phyloP scores from a whole-genome alignment of 2,888 invertebrate species.

The Epirrhoe alternata region DNA sequence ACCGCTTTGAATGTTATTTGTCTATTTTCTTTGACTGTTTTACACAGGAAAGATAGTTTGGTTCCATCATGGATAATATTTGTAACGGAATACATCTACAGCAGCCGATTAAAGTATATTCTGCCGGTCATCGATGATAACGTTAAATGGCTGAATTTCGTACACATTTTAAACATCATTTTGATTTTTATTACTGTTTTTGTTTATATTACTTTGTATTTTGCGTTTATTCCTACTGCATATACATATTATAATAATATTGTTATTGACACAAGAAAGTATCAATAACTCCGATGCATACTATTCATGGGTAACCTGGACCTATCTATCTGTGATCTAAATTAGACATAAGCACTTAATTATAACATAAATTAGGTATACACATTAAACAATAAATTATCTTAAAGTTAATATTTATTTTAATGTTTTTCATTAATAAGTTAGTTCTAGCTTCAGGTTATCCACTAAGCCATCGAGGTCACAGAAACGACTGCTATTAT shows the following conservation, averaged over 20 bases:
- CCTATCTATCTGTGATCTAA: too few species aligned
- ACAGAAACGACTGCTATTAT: not conserved
- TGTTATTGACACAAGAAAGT: not conserved
- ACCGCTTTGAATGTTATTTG: constrained; percentile 2
- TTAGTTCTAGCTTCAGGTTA: not conserved
- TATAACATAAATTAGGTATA: too few species aligned
- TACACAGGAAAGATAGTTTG: not conserved
- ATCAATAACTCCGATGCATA: too few species aligned
- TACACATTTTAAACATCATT: not conserved
- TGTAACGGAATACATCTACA: not conserved
- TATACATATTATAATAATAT: not conserved
- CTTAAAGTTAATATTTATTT: too few species aligned
- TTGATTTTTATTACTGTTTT: not conserved
- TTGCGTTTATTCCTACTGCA: not conserved
- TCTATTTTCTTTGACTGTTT: not conserved
- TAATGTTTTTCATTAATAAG: too few species aligned
- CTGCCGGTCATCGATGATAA: not conserved
- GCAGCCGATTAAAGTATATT: not conserved
- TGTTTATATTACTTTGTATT: constrained; percentile 2
- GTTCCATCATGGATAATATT: constrained; percentile 1
- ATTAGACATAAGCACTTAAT: too few species aligned
- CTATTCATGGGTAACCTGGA: too few species aligned
- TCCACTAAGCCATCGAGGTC: not conserved
- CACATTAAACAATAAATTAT: too few species aligned
- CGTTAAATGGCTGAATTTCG: not conserved